Evolutionary conservation across 37 sponge, comb jelly and placozoan genomes (phyloP).

Genomic region (Theonella swinhoei): DNA sequence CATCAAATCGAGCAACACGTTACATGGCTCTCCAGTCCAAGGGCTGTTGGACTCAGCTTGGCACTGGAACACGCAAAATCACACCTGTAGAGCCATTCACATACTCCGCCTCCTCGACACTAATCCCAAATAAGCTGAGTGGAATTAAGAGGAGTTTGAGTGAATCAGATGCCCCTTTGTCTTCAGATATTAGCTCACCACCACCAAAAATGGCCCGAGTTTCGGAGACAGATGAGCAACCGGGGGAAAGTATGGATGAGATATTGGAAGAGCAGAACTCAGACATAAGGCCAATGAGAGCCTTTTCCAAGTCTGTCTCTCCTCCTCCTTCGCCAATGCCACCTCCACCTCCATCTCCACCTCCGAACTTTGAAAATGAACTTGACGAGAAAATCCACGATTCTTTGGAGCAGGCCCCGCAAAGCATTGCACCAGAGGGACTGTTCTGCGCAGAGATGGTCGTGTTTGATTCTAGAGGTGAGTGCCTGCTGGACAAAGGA

Average conservation of each 20-base stretch:
- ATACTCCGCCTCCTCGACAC: neutral
- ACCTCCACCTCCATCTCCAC: too few species aligned
- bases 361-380: too few species aligned
- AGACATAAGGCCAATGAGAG: too few species aligned
- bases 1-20: neutral
- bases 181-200: neutral
- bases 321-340: too few species aligned
- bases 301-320: too few species aligned
- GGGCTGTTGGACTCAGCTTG: neutral
- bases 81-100: slow-evolving; percentile 17
- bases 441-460: slow-evolving; percentile 58
- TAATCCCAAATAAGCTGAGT: neutral
- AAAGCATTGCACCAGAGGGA: slow-evolving; percentile 2
- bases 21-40: too few species aligned
- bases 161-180: neutral
- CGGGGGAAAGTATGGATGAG: too few species aligned
- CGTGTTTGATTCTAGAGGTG: slow-evolving; percentile 66
- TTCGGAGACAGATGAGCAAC: too few species aligned
- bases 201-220: neutral
- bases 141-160: slow-evolving; percentile 4
- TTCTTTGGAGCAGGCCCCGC: too few species aligned
- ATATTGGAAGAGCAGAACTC: too few species aligned
- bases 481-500: slow-evolving; percentile 67
- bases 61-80: slow-evolving; percentile 27
- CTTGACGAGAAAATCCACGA: too few species aligned